Conservation (phyloP, 2,113 vertebrate genomes). For the Apteryx owenii region DNA sequence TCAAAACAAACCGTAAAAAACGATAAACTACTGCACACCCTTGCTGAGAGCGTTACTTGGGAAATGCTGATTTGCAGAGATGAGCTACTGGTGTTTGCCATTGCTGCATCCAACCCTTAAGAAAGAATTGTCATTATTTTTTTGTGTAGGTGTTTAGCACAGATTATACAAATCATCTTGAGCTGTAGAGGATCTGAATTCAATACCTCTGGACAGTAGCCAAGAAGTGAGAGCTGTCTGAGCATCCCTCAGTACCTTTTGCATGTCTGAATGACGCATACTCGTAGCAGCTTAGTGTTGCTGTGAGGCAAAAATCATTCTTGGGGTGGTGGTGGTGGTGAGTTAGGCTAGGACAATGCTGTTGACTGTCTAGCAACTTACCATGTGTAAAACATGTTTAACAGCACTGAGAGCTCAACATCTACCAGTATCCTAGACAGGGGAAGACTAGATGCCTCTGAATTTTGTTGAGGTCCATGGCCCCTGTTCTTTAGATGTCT, state of each 20-base stretch:
- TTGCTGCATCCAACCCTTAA: fast-evolving
- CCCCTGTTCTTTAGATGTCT: background rate
- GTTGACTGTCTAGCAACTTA: too few relatives aligned
- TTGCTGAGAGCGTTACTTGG: background rate
- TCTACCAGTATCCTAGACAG: too few relatives aligned
- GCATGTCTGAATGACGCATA: background rate
- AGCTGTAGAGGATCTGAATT: background rate
- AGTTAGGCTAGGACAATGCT: background rate
- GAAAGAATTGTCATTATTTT: background rate
- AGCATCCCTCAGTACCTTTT: background rate
- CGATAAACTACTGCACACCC: background rate
- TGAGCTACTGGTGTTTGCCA: background rate
- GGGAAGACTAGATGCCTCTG: too few relatives aligned
- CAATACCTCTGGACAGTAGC: background rate
- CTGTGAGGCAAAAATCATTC: background rate
- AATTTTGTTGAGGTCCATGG: background rate
- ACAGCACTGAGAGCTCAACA: too few relatives aligned
- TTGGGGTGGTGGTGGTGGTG: background rate
- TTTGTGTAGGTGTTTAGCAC: background rate
- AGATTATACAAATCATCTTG: background rate
- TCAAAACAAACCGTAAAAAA: background rate
- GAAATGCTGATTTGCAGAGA: background rate
- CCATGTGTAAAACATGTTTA: too few relatives aligned
- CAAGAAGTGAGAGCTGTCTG: background rate
- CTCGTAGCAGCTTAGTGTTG: background rate